Evolutionary conservation across 2,113 vertebrate genomes (phyloP).

Genomic region (Crocuta crocuta): DNA sequence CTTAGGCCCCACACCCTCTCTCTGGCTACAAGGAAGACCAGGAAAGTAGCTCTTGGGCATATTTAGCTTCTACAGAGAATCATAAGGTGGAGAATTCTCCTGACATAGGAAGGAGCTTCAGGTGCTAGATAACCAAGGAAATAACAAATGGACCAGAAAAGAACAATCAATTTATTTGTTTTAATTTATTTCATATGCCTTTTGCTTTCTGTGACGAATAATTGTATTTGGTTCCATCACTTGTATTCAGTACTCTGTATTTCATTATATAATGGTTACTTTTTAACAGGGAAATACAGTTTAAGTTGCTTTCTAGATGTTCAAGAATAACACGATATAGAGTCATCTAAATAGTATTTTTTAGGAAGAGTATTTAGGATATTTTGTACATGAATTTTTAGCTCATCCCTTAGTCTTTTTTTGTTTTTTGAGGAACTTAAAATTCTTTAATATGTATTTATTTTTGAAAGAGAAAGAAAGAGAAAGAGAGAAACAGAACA

Average conservation of each 20-base stretch:
- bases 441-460: no score
- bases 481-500: no score
- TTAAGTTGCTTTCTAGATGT: conserved; percentile 55
- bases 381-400: not conserved
- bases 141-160: not conserved
- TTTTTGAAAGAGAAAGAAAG: no score
- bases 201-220: conserved; percentile 57
- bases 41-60: not conserved
- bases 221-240: not conserved
- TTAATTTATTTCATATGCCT: conserved; percentile 55
- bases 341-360: not conserved
- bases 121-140: not conserved
- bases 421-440: no score
- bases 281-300: not conserved
- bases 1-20: not conserved
- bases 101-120: not conserved
- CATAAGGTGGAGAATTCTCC: not conserved
- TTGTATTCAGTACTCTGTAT: not conserved
- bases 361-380: not conserved
- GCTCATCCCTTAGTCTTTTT: not conserved
- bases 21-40: not conserved
- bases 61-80: not conserved
- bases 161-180: conserved; percentile 56
- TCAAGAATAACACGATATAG: not conserved
- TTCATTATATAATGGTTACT: not conserved